Evolutionary conservation across 2,888 invertebrate species (phyloP), one percentile per base, ranked within the genome.

Genomic region (Eupithecia subumbrata): DNA sequence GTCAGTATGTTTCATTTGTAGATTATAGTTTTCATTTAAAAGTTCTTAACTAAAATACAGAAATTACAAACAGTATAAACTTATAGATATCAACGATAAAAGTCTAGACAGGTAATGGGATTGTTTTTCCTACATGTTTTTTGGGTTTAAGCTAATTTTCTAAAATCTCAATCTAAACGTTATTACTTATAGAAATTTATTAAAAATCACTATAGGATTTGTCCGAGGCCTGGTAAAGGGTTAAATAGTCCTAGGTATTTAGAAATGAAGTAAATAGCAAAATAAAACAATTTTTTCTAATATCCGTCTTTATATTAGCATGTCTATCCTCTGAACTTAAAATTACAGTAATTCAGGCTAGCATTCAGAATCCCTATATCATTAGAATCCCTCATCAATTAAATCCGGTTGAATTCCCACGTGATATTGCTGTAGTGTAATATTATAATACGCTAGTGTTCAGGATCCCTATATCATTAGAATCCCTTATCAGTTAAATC

Each of bases 251-350:
- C 45, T 16, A 45, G 45, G 18, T 18, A 18, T 52, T 8, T 52
- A 52, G 52, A 22, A 52, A 52, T 52, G n/a, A 22, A n/a, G n/a
- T n/a, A 9, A n/a, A 56, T 1, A 5, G 22, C 4, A 60, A 12
- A 60, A 60, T 60, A 14, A 60, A 60, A 25, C 60, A 2, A 5
- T 1, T 5, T 22, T 25, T 25, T 60, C 60, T 60, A 60, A 60
- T 12, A 22, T 56, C 25, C 22, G 5, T 60, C 14, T 12, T 22
- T 60, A 60, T 60, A 60, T 60, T 60, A 60, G 60, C 60, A 60
- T 60, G 56, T 56, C n/a, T 60, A 60, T 60, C 25, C 60, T 60
- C 60, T 60, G 60, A 22, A 60, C 22, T 60, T 60, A 60, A 25
- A 25, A 60, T 60, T 14, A 60, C 14, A 60, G 60, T 25, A 25